Conservation (phyloP, 2,797 vertebrate species). For the Sylvilagus floridanus region DNA sequence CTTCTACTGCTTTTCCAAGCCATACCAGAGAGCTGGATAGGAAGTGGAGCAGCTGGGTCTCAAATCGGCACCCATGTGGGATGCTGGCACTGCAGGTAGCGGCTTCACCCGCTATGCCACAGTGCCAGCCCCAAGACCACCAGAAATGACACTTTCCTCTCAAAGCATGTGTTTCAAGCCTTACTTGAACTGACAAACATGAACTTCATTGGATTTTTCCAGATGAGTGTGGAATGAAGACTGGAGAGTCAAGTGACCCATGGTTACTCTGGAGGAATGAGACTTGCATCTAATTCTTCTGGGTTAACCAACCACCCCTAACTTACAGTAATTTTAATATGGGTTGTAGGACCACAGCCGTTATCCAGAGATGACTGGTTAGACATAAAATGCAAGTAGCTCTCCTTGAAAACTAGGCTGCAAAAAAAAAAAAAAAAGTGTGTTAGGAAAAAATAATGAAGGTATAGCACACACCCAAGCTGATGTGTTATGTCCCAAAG, state of each 20-base stretch:
- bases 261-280: not conserved
- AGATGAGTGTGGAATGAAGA: not conserved
- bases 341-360: not conserved
- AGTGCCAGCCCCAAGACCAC: not conserved
- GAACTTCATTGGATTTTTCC: constrained; percentile 41
- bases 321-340: not conserved
- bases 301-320: not conserved
- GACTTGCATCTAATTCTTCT: not conserved
- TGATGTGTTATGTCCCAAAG: not conserved
- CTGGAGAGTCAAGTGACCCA: not conserved
- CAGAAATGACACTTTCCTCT: constrained; percentile 34
- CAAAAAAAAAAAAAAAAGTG: not conserved
- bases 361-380: not conserved
- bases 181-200: constrained; percentile 40
- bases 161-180: not conserved
- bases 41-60: no score
- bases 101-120: no score
- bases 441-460: constrained; percentile 15
- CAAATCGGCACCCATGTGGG: no score
- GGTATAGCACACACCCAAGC: not conserved
- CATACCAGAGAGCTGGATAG: no score
- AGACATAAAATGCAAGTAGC: not conserved
- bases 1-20: no score
- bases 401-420: not conserved
- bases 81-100: no score